Percentiles rank a stretch among this genome's conserved stretches.
Evolutionary conservation across 1,140 invertebrate genomes (phyloP).

Genomic region (Geopemphigus sp.): DNA sequence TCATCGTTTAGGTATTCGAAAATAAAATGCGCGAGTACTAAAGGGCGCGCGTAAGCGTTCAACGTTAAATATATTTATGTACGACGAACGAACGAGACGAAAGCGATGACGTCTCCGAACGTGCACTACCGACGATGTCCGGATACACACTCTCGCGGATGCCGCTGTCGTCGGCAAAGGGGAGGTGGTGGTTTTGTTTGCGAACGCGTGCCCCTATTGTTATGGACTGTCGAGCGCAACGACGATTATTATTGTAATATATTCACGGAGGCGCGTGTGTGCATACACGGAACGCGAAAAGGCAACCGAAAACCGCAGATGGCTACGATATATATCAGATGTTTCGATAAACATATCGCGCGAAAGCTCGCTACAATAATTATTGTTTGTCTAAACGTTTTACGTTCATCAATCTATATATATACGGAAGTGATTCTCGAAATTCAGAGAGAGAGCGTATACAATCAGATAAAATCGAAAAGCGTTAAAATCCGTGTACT

Average conservation of each 20-base stretch:
- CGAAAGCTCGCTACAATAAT: neutral
- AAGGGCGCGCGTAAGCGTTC: too few species aligned
- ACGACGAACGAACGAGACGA: too few species aligned
- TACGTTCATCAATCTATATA: too few species aligned
- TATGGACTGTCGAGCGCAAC: conserved; percentile 11
- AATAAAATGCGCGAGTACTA: too few species aligned
- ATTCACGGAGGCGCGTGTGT: neutral
- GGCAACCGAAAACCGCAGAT: too few species aligned
- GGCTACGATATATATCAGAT: neutral
- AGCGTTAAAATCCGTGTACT: too few species aligned
- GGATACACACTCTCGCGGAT: neutral
- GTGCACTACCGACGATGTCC: too few species aligned
- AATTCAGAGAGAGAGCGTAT: conserved; percentile 7
- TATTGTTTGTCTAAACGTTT: too few species aligned
- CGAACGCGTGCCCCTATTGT: conserved; percentile 39
- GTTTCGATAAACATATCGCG: too few species aligned
- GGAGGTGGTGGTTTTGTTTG: neutral
- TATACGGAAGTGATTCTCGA: neutral
- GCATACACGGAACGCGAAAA: neutral
- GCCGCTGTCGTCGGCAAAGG: neutral
- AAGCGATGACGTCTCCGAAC: too few species aligned
- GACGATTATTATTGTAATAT: neutral
- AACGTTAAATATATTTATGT: too few species aligned
- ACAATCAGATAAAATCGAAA: neutral
- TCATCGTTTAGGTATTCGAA: too few species aligned